A percentile compares a stretch with the other conserved stretches of the same genome.
Conservation (phyloP, 2,888 invertebrate genomes). For the Latheticus oryzae region DNA sequence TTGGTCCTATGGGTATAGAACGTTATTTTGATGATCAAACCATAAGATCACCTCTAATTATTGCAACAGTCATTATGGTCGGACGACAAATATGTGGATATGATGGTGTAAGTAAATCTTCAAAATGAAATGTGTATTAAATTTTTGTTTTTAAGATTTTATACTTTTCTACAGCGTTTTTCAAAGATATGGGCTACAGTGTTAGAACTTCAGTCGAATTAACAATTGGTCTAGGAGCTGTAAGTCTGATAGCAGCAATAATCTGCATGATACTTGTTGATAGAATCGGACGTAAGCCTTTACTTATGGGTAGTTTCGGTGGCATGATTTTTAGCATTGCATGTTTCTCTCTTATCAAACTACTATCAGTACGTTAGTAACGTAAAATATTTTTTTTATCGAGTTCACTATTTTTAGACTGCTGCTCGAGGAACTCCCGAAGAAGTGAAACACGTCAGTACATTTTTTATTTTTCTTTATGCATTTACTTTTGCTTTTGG, state of each 20-base stretch:
- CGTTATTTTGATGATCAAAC: slow-evolving; percentile 4
- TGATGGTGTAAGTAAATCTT: slow-evolving; percentile 8
- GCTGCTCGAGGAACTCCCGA: too few relatives aligned
- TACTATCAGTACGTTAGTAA: background rate
- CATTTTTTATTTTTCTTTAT: slow-evolving; percentile 12
- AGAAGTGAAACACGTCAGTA: too few relatives aligned
- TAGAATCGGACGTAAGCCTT: slow-evolving; percentile 9
- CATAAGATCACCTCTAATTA: slow-evolving; percentile 23
- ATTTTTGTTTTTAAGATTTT: slow-evolving; percentile 11
- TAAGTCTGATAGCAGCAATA: background rate
- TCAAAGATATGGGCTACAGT: background rate
- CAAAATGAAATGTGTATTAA: slow-evolving; percentile 1
- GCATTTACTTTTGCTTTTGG: slow-evolving; percentile 17
- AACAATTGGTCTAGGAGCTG: slow-evolving; percentile 4
- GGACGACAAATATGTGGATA: slow-evolving; percentile 26
- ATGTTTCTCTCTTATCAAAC: background rate
- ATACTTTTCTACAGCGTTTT: slow-evolving; percentile 4
- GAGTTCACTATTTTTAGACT: too few relatives aligned
- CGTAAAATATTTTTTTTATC: too few relatives aligned
- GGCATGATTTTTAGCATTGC: slow-evolving; percentile 5
- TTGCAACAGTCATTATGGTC: slow-evolving; percentile 7
- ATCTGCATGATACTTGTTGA: slow-evolving; percentile 7
- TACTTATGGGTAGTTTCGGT: slow-evolving; percentile 15
- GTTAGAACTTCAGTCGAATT: background rate
- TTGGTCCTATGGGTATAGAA: background rate